These are phyloP conservation scores for Hydra vulgaris DNA, from an alignment of 30 jellyfish, hydroid and myxozoan species.

Conservation along the genomic window DNA sequence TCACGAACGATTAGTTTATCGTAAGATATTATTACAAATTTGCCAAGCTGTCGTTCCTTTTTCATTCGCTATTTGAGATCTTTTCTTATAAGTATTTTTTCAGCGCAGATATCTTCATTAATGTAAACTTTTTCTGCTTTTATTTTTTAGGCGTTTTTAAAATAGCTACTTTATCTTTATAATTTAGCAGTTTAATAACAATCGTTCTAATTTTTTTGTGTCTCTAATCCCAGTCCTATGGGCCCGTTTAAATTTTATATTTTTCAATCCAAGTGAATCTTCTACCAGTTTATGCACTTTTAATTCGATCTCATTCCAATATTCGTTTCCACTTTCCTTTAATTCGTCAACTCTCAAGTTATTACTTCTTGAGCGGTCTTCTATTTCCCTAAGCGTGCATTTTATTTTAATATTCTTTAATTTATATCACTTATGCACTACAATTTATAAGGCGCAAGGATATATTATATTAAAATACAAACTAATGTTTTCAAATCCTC, in stretches of 20 bases:
- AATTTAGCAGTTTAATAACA: not conserved
- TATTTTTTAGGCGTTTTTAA: not conserved
- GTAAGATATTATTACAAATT: too few relatives aligned
- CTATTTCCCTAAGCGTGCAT: not conserved
- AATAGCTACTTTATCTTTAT: not conserved
- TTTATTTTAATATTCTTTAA: too few relatives aligned
- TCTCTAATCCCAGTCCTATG: not conserved
- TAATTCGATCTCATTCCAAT: not conserved
- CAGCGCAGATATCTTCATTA: not conserved
- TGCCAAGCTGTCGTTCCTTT: too few relatives aligned
- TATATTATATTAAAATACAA: too few relatives aligned
- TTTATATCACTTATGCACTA: too few relatives aligned
- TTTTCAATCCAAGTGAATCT: not conserved
- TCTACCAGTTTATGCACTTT: not conserved
- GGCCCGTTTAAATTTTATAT: not conserved
- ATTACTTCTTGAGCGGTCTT: not conserved
- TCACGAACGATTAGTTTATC: too few relatives aligned
- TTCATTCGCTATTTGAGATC: too few relatives aligned
- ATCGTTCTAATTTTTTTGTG: not conserved
- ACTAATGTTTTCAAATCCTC: too few relatives aligned
- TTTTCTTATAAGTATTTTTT: too few relatives aligned
- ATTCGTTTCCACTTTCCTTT: not conserved
- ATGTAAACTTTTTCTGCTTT: not conserved
- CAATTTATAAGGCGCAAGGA: too few relatives aligned
- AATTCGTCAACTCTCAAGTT: not conserved